These are phyloP conservation scores for Polyploca ridens DNA, from an alignment of 2,888 invertebrate species.

Conservation along the genomic window DNA sequence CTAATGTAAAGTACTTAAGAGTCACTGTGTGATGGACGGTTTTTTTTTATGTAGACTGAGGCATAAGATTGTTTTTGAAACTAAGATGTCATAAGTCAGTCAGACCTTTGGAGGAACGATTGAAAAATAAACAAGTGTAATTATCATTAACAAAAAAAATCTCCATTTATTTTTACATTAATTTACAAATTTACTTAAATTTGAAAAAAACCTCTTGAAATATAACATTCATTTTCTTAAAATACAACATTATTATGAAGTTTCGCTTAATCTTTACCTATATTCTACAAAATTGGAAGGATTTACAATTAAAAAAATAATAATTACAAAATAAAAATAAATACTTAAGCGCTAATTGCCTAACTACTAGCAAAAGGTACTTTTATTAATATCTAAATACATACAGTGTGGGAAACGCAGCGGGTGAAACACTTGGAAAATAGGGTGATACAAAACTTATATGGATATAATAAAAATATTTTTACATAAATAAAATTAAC, in stretches of 20 bases:
- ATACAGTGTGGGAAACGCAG: constrained; percentile 64
- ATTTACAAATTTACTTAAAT: constrained; percentile 77
- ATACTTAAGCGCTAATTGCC: constrained; percentile 73
- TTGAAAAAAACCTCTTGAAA: constrained; percentile 71
- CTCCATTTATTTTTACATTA: constrained; percentile 83
- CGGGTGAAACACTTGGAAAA: constrained; percentile 57
- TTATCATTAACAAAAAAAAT: constrained; percentile 80
- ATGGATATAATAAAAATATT: not conserved
- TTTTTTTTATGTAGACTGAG: not conserved
- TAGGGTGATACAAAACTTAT: not conserved
- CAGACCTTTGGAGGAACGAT: not conserved
- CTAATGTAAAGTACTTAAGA: not conserved
- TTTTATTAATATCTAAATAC: constrained; percentile 71
- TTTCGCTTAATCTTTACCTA: constrained; percentile 24
- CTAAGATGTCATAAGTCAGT: not conserved
- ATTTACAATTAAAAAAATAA: constrained; percentile 58
- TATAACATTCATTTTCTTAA: constrained; percentile 77
- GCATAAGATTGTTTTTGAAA: too few species aligned
- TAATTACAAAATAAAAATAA: constrained; percentile 79
- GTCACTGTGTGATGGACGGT: not conserved
- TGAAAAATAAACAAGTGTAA: constrained; percentile 30
- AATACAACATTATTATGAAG: constrained; percentile 53
- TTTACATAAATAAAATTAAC: not conserved
- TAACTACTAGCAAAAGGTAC: constrained; percentile 79
- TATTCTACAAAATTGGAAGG: constrained; percentile 44